Evolutionary conservation across 2,888 invertebrate genomes (phyloP), one percentile per base, ranked within the genome.

Genomic region (Parnassius smintheus): DNA sequence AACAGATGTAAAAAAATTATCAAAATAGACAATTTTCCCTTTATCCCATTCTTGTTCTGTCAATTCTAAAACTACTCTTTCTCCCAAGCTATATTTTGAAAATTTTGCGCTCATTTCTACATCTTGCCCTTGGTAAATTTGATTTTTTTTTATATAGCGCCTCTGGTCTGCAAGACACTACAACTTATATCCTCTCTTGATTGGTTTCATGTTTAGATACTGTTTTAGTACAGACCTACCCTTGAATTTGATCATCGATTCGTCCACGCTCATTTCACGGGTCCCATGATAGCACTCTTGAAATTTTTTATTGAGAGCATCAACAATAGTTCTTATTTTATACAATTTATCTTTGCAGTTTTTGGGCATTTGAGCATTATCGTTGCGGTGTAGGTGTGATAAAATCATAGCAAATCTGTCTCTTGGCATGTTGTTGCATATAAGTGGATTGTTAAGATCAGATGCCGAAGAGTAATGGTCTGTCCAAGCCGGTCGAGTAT

Each of bases 331-430:
- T 67, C 65, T 67, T 49, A 67, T 69, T 65, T 69, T 69, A 61
- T 67, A 69, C 49, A 69, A 64, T 55, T 69, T 69, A 61, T 68
- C 67, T 69, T 70, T 67, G 66, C 70, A 68, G 59, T 62, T 50
- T 61, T 18, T 18, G 1, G 18, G 18, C 18, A 18, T 18, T 18
- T 18, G 18, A 18, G 18, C 18, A 18, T 18, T 46, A 62, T 68
- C 67, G 64, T 70, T 70, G 66, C 66, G 66, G 65, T 69, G 69
- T 35, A 69, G 62, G 68, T 70, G 61, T 59, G 64, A 65, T 62
- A 68, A 65, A 68, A 70, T 71, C 44, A 62, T 61, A 59, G 68
- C 69, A 65, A 69, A 70, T 62, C 66, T 69, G 61, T 70, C 70
- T 70, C 68, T 67, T 3, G 68, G 65, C 66, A 71, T 68, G 45